Evolutionary conservation across 2,797 vertebrate species (phyloP).

Genomic region (Sebastes alutus): DNA sequence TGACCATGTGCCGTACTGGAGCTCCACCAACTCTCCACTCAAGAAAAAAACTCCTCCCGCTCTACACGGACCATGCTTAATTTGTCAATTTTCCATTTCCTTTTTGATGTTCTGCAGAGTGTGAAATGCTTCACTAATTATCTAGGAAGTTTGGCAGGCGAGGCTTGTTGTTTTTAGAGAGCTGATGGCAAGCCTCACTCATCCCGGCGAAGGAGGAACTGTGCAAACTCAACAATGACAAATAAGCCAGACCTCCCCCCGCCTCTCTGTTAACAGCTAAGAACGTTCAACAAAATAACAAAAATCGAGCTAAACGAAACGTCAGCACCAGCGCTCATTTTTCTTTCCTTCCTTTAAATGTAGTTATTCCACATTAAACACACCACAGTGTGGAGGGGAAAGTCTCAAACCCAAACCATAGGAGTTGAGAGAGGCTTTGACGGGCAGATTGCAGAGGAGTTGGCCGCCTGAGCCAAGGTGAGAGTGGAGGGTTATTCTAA

Average conservation of each 20-base stretch:
- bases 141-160: slow-evolving; percentile 79
- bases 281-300: slow-evolving; percentile 60
- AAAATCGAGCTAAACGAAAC: slow-evolving; percentile 57
- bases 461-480: slow-evolving; percentile 67
- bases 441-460: slow-evolving; percentile 52
- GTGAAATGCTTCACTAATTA: slow-evolving; percentile 84
- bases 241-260: slow-evolving; percentile 51
- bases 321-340: slow-evolving; percentile 60
- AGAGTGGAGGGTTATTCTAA: slow-evolving; percentile 77
- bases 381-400: slow-evolving; percentile 19
- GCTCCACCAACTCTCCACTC: slow-evolving; percentile 33
- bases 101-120: slow-evolving; percentile 79
- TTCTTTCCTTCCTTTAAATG: slow-evolving; percentile 45
- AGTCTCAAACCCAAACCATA: slow-evolving; percentile 31
- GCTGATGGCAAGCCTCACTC: slow-evolving; percentile 78
- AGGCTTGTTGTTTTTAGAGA: slow-evolving; percentile 78
- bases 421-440: slow-evolving; percentile 56
- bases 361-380: slow-evolving; percentile 67
- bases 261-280: slow-evolving; percentile 45
- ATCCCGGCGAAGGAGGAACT: slow-evolving; percentile 63
- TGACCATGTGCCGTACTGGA: slow-evolving; percentile 57
- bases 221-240: slow-evolving; percentile 70
- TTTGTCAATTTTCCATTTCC: slow-evolving; percentile 78
- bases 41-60: slow-evolving; percentile 4
- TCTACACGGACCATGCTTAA: slow-evolving; percentile 49